Evolutionary conservation across 1,140 invertebrate species (phyloP).

Genomic region (Berghia stephanieae): DNA sequence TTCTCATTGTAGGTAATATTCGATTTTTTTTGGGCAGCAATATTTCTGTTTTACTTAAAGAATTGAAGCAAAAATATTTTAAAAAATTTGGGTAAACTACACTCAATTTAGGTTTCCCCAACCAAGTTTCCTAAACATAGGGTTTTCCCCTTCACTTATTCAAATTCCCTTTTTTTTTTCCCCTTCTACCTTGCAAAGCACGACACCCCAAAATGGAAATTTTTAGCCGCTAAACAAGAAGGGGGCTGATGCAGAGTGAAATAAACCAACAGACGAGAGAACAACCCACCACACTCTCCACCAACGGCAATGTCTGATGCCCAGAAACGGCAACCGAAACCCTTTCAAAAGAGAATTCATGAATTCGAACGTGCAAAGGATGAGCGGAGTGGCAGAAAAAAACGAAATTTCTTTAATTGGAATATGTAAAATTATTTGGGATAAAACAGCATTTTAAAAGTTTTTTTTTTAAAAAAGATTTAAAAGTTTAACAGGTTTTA

Average conservation of each 20-base stretch:
- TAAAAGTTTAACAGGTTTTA: too few species aligned
- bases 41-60: too few species aligned
- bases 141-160: neutral
- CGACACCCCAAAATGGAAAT: conserved; percentile 83
- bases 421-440: too few species aligned
- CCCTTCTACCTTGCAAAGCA: conserved; percentile 61
- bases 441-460: too few species aligned
- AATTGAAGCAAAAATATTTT: neutral
- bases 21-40: too few species aligned
- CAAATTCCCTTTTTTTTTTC: neutral
- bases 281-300: conserved; percentile 76
- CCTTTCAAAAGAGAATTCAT: conserved; percentile 79
- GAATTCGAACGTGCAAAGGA: conserved; percentile 83
- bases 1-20: too few species aligned
- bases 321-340: conserved; percentile 81
- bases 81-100: neutral
- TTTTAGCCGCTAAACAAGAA: conserved; percentile 79
- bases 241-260: conserved; percentile 80
- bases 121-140: too few species aligned
- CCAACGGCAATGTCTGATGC: conserved; percentile 78
- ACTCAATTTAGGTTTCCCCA: too few species aligned
- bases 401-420: conserved; percentile 73
- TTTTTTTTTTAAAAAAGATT: too few species aligned
- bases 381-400: conserved; percentile 85
- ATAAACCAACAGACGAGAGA: conserved; percentile 80